These are phyloP conservation scores for Florisuga fusca DNA, from an alignment of 2,797 vertebrate genomes.

Conservation along the genomic window DNA sequence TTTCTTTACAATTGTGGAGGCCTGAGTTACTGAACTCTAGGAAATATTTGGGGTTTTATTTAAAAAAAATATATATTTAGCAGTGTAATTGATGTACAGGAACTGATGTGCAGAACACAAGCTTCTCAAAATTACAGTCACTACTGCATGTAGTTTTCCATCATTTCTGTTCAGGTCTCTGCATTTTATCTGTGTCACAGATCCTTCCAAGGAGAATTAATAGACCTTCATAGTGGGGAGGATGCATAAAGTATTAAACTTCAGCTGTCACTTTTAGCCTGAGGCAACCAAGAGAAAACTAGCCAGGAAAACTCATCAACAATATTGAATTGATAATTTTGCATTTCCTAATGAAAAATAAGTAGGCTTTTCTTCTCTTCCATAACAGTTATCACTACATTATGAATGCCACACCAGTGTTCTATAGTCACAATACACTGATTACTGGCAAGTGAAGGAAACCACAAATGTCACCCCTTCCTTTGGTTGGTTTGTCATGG, in stretches of 20 bases:
- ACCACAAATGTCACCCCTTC: slow-evolving; percentile 23
- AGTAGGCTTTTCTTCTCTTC: slow-evolving; percentile 69
- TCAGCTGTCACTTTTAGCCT: slow-evolving; percentile 42
- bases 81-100: background rate
- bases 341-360: slow-evolving; percentile 67
- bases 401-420: slow-evolving; percentile 43
- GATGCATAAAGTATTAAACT: slow-evolving; percentile 68
- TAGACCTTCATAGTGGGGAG: slow-evolving; percentile 32
- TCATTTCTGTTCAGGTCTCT: slow-evolving; percentile 1
- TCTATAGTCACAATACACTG: background rate
- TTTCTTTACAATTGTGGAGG: background rate
- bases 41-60: background rate
- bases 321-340: slow-evolving; percentile 64
- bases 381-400: slow-evolving; percentile 33
- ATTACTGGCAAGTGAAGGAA: background rate
- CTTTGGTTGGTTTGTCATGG: background rate
- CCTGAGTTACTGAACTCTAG: background rate
- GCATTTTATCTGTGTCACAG: slow-evolving; percentile 52
- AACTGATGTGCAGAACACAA: background rate
- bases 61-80: background rate
- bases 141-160: background rate
- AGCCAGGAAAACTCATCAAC: slow-evolving; percentile 69
- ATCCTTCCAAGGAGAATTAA: slow-evolving; percentile 38
- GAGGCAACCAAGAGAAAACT: slow-evolving; percentile 51
- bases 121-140: background rate